Conservation (phyloP, 2,888 invertebrate species). For the Coecobrya sp. region DNA sequence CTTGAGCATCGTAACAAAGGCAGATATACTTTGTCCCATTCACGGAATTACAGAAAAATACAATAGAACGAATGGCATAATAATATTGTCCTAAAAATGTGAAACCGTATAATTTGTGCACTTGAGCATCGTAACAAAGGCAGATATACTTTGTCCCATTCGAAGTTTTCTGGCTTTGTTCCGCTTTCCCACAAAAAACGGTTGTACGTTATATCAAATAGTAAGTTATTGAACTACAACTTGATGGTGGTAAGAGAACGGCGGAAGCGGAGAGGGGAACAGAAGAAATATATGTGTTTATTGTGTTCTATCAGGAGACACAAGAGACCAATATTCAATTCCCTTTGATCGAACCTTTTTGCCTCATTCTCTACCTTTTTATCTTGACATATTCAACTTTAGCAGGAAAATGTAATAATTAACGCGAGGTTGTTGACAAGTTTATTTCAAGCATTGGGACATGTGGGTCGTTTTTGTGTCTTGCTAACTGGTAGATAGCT, state of each 20-base stretch:
- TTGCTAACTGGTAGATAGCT: not conserved
- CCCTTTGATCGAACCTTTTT: conserved; percentile 73
- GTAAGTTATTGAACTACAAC: no score
- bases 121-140: no score
- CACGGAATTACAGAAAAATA: no score
- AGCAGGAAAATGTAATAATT: not conserved
- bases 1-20: no score
- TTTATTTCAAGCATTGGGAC: not conserved
- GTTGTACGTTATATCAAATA: no score
- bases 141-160: no score
- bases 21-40: no score
- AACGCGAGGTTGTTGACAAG: not conserved
- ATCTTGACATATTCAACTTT: conserved; percentile 43
- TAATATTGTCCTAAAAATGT: no score
- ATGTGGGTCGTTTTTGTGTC: conserved; percentile 14
- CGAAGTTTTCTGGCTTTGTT: no score
- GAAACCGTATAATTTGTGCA: no score
- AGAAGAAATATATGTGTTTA: conserved; percentile 22
- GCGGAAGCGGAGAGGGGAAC: not conserved
- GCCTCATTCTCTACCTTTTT: conserved; percentile 2
- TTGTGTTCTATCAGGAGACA: conserved; percentile 63
- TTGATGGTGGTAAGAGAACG: not conserved
- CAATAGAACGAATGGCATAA: no score
- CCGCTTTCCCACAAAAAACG: no score
- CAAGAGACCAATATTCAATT: conserved; percentile 79